Percentiles rank a stretch among this genome's conserved stretches.
phyloP scores from a whole-genome alignment of 2,888 invertebrate species.

The Dolomedes plantarius region DNA sequence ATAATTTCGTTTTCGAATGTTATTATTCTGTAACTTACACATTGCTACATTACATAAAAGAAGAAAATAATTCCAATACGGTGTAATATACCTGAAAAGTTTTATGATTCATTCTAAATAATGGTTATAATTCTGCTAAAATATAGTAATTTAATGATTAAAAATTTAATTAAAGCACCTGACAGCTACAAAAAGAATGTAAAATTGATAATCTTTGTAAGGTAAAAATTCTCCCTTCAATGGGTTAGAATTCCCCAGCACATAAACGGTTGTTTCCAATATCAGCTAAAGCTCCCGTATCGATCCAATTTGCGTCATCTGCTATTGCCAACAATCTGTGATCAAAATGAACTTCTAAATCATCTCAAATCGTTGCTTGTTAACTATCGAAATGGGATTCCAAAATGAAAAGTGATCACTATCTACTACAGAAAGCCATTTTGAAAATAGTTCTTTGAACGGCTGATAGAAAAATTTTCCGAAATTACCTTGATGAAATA shows the following conservation, averaged over 20 bases:
- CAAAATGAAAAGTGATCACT: conserved; percentile 11
- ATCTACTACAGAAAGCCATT: background rate
- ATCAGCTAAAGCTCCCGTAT: background rate
- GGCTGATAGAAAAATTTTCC: background rate
- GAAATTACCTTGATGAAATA: conserved; percentile 3
- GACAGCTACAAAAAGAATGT: background rate
- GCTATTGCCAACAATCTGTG: conserved; percentile 19
- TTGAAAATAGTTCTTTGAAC: conserved; percentile 6
- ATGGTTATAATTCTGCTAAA: no score
- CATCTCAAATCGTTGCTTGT: conserved; percentile 10
- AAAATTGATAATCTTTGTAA: background rate
- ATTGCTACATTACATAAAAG: no score
- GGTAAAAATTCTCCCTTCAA: background rate
- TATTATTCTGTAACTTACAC: no score
- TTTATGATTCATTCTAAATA: no score
- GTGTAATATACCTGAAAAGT: no score
- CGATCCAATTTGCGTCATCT: background rate
- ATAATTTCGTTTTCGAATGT: no score
- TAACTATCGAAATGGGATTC: background rate
- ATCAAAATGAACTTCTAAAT: conserved; percentile 12
- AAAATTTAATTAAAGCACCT: no score
- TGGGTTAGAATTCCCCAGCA: background rate
- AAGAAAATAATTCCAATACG: no score
- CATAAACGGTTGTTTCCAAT: background rate
- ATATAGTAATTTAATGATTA: no score